Conservation (phyloP, 2,888 invertebrate species). For the Tenthredo livida region DNA sequence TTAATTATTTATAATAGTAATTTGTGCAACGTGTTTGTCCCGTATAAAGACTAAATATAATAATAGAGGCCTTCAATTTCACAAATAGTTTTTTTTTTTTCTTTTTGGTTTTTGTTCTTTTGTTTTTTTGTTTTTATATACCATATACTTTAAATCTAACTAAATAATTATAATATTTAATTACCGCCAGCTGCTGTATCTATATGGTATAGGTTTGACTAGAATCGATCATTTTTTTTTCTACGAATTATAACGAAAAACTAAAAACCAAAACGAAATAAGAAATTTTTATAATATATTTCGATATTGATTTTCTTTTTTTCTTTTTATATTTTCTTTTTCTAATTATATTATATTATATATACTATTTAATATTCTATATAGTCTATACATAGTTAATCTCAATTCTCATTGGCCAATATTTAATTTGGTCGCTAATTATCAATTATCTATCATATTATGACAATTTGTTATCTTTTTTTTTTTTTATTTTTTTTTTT, state of each 20-base stretch:
- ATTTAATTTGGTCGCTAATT: conserved; percentile 63
- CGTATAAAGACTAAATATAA: conserved; percentile 19
- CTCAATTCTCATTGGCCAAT: conserved; percentile 72
- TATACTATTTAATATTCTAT: conserved; percentile 48
- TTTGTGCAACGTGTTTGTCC: conserved; percentile 33
- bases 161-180: conserved; percentile 11
- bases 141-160: not conserved
- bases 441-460: conserved; percentile 13
- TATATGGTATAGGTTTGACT: not conserved
- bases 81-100: not conserved
- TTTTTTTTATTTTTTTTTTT: conserved; percentile 58
- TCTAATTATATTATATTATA: conserved; percentile 28
- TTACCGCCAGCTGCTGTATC: not conserved
- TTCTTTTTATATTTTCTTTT: not conserved
- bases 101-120: too few relatives aligned
- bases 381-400: conserved; percentile 62
- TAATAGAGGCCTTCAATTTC: conserved; percentile 38
- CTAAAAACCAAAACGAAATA: not conserved
- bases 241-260: not conserved
- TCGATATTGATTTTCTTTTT: not conserved
- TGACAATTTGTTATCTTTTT: not conserved
- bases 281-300: not conserved
- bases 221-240: conserved; percentile 14
- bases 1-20: not conserved
- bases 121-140: not conserved